Base-by-base conservation (phyloP, 2,888 invertebrate genomes). In the Allophyes oxyacanthae region DNA sequence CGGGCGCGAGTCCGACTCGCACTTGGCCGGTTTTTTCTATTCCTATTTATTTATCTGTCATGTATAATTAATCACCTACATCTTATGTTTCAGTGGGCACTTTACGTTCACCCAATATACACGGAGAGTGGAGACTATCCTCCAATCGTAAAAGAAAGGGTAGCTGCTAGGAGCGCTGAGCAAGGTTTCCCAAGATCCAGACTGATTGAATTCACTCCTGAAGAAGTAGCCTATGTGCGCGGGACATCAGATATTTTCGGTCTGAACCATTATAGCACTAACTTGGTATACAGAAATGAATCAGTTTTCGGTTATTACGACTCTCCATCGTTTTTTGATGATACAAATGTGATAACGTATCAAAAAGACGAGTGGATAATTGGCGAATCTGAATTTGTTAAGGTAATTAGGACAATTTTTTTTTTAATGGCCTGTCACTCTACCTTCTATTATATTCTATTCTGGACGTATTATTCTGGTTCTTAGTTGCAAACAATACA, bases 181-280 rank as follows among this genome's bases (percentile, higher is more conserved):
- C 95, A 96, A 84, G 95, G 95, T 7, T 95, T 93, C 45, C 73
- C 81, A 0, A 82, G 89, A 45, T 95, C 96, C 0, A 92, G 96
- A 54, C 81, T 96, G 25, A 96, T 96, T 0, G 85, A 87, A 69
- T 95, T 96, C 54, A 95, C 95, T 1, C 56, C 81, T 0, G 93
- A 95, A 45, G 96, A 96, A 92, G 91, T 96, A 1, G 84, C 91
- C 37, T 90, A 91, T 46, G 92, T 97, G 11, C 91, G 87, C 9
- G 95, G 93, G 33, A 77, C 82, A 0, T 94, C 95, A 0, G 97
- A 97, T 78, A 96, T 96, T 85, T 95, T 97, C 59, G 97, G 96
- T 8, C 82, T 97, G 6, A 97, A 97, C 74, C 95, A 96, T 63
- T 97, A 97, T 82, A 94, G 95, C 0, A 87, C 95, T 6, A 79